Base-by-base conservation (phyloP, 2,113 vertebrate genomes). In the Grallaria varia region DNA sequence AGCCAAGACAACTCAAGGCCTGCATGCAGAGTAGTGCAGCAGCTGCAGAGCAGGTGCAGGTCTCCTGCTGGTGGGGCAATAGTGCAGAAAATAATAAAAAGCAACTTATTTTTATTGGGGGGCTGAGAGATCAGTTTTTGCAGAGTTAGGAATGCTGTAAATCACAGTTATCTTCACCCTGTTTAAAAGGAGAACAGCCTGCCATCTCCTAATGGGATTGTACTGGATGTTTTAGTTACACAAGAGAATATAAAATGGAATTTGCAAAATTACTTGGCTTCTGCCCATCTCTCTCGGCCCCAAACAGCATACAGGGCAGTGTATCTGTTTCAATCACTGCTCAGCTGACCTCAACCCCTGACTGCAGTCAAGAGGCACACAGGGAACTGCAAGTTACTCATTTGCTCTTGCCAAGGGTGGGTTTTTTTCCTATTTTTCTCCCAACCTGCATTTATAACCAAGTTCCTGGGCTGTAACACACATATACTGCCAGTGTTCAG, bases 1-100 rank as follows among this genome's bases (percentile, higher is more conserved):
- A 66, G 49, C 17, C 0, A 8, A 59, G 23, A 52, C 10, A 14
- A 52, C 24, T 44, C 0, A 0, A 79, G 35, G 50, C 35, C 39
- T 60, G 23, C 12, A 3, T 3, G 18, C n/a, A 64, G 31, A 53
- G 40, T 45, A 15, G 47, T 6, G 27, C 44, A n/a, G 56, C 77
- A 44, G 52, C 40, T 28, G 71, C 56, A 20, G 13, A 67, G 37
- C 60, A 42, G 4, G 4, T 3, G n/a, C 22, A 74, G 69, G 35
- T 58, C 16, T 55, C 71, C 67, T 90, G 35, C 66, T 44, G 44
- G 30, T 72, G 20, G 15, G 53, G 47, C 9, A 23, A 55, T 2
- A 9, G 35, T 6, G 12, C 4, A 60, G 58, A 76, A 90, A 74
- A 55, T 8, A 87, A 89, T 44, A 12, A 30, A 5, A 10, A 78